Conservation (phyloP, 1,140 invertebrate species). For the Philotrypesis tridentata region DNA sequence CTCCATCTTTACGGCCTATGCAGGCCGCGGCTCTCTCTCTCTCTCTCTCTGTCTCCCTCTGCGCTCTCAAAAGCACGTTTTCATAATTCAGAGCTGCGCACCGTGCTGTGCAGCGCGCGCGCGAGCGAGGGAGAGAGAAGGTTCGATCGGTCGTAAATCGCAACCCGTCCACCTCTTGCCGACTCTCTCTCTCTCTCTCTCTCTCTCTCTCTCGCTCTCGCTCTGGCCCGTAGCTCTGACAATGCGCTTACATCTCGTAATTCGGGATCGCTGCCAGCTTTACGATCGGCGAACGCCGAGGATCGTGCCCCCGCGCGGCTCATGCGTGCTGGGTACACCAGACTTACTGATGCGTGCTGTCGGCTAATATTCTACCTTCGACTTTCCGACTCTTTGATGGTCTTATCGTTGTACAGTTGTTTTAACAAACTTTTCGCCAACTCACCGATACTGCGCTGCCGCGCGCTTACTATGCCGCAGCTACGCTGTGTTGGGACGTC, state of each 20-base stretch:
- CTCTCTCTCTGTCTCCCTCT: constrained; percentile 48
- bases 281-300: constrained; percentile 18
- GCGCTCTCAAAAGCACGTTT: constrained; percentile 34
- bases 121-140: not conserved
- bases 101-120: not conserved
- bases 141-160: constrained; percentile 31
- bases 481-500: too few species aligned
- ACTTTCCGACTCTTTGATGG: not conserved
- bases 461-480: too few species aligned
- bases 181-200: too few species aligned
- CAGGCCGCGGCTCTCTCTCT: constrained; percentile 50
- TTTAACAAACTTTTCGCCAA: not conserved
- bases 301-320: not conserved
- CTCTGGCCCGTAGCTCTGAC: constrained; percentile 32
- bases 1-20: constrained; percentile 55
- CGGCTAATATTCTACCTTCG: not conserved
- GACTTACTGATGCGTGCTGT: not conserved
- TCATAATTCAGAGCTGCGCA: constrained; percentile 42
- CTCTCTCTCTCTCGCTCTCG: not conserved
- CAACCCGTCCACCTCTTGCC: constrained; percentile 18
- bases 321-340: not conserved
- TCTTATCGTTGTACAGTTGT: not conserved
- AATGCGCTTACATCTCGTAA: constrained; percentile 48
- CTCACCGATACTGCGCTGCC: not conserved
- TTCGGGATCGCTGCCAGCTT: constrained; percentile 40